phyloP scores from a whole-genome alignment of 2,113 vertebrate genomes.

The Acrocephalus kingi region DNA sequence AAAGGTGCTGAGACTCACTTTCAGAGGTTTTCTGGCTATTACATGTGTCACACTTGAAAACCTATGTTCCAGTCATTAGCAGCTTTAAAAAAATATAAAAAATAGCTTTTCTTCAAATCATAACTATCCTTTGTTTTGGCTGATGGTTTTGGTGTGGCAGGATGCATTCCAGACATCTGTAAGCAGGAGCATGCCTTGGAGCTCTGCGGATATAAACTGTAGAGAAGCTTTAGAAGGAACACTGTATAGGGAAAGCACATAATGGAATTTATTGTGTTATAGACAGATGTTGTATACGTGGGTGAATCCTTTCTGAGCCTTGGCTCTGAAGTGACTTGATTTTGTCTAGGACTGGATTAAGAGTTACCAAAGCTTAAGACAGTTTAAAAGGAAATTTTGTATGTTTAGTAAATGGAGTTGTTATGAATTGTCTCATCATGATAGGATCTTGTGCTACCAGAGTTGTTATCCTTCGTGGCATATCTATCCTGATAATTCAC shows the following conservation, averaged over 20 bases:
- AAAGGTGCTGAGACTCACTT: not conserved
- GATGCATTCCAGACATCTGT: not conserved
- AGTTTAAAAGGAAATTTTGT: not conserved
- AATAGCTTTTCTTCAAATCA: not conserved
- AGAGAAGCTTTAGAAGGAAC: not conserved
- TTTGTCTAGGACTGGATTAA: not conserved
- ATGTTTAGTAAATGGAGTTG: not conserved
- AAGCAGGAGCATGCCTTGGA: not conserved
- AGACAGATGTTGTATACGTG: not conserved
- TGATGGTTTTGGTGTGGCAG: not conserved
- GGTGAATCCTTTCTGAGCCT: not conserved
- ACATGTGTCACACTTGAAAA: not conserved
- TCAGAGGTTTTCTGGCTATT: not conserved
- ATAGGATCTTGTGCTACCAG: not conserved
- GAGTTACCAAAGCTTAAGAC: not conserved
- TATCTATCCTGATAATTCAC: not conserved
- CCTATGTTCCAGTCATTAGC: not conserved
- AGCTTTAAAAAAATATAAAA: not conserved
- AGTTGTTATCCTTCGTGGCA: not conserved
- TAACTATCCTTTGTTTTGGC: not conserved
- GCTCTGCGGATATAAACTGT: not conserved
- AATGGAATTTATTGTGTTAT: not conserved
- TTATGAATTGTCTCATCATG: not conserved
- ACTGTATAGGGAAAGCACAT: not conserved
- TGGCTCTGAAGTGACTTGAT: not conserved